phyloP scores from a whole-genome alignment of 2,888 invertebrate genomes.

The Galerucella nymphaeae region DNA sequence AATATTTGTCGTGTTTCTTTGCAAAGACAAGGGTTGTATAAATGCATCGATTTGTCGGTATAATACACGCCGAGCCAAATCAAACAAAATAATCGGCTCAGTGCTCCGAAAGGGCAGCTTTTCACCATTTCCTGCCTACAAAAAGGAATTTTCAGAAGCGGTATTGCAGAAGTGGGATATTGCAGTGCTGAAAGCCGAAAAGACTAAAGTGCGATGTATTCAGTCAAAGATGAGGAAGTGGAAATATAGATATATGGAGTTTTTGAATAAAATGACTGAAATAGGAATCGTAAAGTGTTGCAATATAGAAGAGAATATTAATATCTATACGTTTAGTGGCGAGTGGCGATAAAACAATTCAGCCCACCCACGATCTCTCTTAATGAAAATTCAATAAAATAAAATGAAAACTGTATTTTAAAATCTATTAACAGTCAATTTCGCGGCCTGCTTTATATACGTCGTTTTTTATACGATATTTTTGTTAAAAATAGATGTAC shows the following conservation, averaged over 20 bases:
- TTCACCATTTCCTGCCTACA: slow-evolving; percentile 25
- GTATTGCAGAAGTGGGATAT: slow-evolving; percentile 34
- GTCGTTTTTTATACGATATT: slow-evolving; percentile 13
- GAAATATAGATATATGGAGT: slow-evolving; percentile 7
- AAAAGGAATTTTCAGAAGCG: slow-evolving; percentile 16
- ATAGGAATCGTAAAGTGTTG: background rate
- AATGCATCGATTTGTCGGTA: slow-evolving; percentile 20
- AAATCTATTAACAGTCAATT: slow-evolving; percentile 29
- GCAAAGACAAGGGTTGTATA: too few species aligned
- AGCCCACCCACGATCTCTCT: background rate
- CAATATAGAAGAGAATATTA: background rate
- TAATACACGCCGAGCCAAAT: slow-evolving; percentile 44
- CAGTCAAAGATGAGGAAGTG: slow-evolving; percentile 21
- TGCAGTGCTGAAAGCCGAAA: slow-evolving; percentile 4
- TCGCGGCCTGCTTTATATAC: slow-evolving; percentile 21
- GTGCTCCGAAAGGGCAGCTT: slow-evolving; percentile 41
- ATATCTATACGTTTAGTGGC: background rate
- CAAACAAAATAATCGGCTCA: slow-evolving; percentile 55
- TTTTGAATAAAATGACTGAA: background rate
- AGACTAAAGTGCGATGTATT: slow-evolving; percentile 4
- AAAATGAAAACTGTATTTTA: slow-evolving; percentile 8
- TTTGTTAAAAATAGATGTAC: slow-evolving; percentile 22
- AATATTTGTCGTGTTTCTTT: too few species aligned
- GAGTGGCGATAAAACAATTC: background rate
- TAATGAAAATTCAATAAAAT: background rate